A percentile compares a stretch with the other conserved stretches of the same genome.
Conservation (phyloP, 2,113 vertebrate genomes). For the Meriones unguiculatus region DNA sequence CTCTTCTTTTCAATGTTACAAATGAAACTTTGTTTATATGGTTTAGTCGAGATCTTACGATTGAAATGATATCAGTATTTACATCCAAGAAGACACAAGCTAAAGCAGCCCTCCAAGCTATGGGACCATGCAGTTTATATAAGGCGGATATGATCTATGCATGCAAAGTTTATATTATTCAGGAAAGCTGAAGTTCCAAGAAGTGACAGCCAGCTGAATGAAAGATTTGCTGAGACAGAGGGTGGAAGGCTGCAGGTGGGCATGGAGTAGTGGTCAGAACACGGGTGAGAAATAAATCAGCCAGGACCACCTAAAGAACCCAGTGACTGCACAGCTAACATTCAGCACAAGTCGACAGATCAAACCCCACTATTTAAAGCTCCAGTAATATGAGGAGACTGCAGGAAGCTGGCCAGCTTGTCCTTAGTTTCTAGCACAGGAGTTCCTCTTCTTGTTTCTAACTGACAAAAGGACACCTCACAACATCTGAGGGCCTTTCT, state of each 20-base stretch:
- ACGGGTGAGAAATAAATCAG: background rate
- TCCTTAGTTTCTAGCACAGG: background rate
- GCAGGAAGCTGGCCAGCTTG: background rate
- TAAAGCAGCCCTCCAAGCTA: background rate
- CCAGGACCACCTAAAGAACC: background rate
- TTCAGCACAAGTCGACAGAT: background rate
- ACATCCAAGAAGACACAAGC: constrained; percentile 21
- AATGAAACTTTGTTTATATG: background rate
- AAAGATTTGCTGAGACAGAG: background rate
- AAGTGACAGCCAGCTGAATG: background rate
- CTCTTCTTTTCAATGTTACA: background rate
- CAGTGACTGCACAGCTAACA: background rate
- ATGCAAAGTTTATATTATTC: background rate
- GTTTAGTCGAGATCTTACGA: background rate
- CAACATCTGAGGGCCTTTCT: background rate
- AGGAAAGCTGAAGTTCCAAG: constrained; percentile 43
- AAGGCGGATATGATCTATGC: background rate
- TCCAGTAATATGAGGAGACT: background rate
- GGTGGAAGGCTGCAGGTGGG: background rate
- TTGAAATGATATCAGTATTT: background rate
- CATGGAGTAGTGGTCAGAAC: background rate
- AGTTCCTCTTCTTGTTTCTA: background rate
- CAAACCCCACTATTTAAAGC: background rate
- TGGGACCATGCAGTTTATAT: background rate
- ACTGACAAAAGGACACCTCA: background rate